phyloP scores from a whole-genome alignment of 2,113 vertebrate species.

The Peromyscus polionotus region DNA sequence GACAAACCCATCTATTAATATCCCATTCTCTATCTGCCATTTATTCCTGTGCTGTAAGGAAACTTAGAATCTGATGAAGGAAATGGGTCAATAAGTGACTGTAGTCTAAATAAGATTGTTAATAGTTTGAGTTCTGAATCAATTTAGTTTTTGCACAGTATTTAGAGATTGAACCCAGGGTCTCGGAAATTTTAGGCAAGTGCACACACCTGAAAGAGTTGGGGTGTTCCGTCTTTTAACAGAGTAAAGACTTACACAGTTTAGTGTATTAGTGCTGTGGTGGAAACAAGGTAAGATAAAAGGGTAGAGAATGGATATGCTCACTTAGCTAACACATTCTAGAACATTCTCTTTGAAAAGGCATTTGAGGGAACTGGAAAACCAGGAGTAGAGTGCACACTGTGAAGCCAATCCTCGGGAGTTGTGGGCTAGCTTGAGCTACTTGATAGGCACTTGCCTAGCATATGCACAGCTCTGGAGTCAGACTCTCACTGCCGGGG shows the following conservation, averaged over 20 bases:
- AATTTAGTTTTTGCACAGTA: not conserved
- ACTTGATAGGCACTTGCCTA: no score
- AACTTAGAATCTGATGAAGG: constrained; percentile 10
- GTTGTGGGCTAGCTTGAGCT: no score
- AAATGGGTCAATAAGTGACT: not conserved
- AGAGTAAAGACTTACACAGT: not conserved
- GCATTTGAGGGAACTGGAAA: not conserved
- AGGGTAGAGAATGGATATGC: not conserved
- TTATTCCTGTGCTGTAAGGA: not conserved
- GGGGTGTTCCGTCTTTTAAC: not conserved
- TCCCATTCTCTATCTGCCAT: not conserved
- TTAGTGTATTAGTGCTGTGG: not conserved
- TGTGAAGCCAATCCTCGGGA: not conserved
- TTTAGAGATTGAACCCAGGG: not conserved
- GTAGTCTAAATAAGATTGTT: not conserved
- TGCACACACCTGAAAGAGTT: not conserved
- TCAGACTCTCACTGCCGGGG: not conserved
- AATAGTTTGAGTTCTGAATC: not conserved
- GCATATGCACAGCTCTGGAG: not conserved
- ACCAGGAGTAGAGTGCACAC: not conserved
- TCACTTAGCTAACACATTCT: not conserved
- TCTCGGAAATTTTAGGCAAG: not conserved
- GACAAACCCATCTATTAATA: not conserved
- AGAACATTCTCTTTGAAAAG: not conserved
- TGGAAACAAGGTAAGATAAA: no score